A percentile compares a stretch with the other conserved stretches of the same genome.
Evolutionary conservation across 2,888 invertebrate genomes (phyloP).

Genomic region (Scaptomyza tumidula): DNA sequence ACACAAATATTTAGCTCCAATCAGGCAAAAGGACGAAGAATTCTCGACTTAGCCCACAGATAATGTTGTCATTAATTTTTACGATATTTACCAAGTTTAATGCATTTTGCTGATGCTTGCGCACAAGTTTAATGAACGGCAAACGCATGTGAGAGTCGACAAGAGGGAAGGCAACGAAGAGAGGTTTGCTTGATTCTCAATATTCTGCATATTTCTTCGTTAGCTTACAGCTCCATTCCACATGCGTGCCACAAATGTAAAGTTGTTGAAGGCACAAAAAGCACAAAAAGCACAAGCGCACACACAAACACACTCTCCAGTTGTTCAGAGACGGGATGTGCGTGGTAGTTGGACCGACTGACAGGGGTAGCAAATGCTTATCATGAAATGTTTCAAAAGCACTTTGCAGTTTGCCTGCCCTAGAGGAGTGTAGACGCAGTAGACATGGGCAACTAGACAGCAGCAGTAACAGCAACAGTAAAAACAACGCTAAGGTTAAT

Average conservation of each 20-base stretch:
- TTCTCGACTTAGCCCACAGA: conserved; percentile 26
- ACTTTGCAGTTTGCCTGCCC: conserved; percentile 58
- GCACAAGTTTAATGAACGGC: conserved; percentile 62
- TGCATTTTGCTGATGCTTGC: conserved; percentile 68
- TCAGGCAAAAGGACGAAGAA: conserved; percentile 1
- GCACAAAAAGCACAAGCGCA: conserved; percentile 29
- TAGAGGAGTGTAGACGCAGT: conserved; percentile 5
- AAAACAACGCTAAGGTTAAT: conserved; percentile 68
- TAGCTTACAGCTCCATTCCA: conserved; percentile 20
- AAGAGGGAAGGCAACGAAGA: not conserved
- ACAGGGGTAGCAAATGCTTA: conserved; percentile 44
- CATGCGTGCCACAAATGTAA: conserved; percentile 52
- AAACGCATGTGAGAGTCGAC: conserved; percentile 36
- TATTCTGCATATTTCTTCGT: conserved; percentile 66
- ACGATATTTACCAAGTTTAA: conserved; percentile 72
- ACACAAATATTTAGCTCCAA: conserved; percentile 3
- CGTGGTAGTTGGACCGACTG: conserved; percentile 11
- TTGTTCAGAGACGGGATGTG: not conserved
- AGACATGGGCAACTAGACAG: conserved; percentile 53
- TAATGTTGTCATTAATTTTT: conserved; percentile 73
- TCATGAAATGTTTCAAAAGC: conserved; percentile 72
- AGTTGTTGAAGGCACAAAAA: conserved; percentile 50
- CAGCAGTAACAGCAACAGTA: not conserved
- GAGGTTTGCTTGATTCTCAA: conserved; percentile 7
- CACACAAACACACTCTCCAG: not conserved